Base-by-base conservation (phyloP, 2,113 vertebrate genomes). In the Cervus canadensis region DNA sequence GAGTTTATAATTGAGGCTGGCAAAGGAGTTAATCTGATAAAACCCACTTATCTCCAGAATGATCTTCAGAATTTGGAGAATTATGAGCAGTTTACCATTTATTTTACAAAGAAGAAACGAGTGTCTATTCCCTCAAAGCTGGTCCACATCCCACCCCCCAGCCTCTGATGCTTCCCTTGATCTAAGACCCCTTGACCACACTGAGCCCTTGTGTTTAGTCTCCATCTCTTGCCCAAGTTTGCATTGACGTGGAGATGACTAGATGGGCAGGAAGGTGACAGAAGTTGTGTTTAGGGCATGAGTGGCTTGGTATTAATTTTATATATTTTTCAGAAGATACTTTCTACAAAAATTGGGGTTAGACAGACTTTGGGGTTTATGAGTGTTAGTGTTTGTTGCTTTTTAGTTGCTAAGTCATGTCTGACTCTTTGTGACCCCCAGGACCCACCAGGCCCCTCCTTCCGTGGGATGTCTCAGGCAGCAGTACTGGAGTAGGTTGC, bases 191-290 rank as follows among this genome's bases (percentile, higher is more conserved):
- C 33, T 16, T 12, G 26, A 3, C 14, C 3, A 1, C 1, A 6
- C 0, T 0, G 6, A 11, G 26, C 2, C 14, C 4, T 45, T 15
- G 54, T 0, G 2, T 57, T 10, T 14, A 4, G 0, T 26, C 14
- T 6, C 30, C 0, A 4, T 30, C 26, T 28, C 33, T 21, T 45
- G 45, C 25, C 30, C 36, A 7, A 6, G 30, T 1, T 1, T 12
- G 1, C 48, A 0, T 1, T 1, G 7, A 56, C 7, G 6, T 14
- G 21, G 14, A 17, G 57, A 3, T 0, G 28, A 7, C 12, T 1
- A n/a, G 33, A 59, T 10, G 17, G 11, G 16, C 23, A 7, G 15
- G 56, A 43, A 21, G 12, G 17, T 9, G 26, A 12, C 25, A 1
- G 36, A 4, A 52, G 26, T 6, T 6, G 5, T 43, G 21, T 9